These are phyloP conservation scores for Odontesthes bonariensis DNA, from an alignment of 2,113 vertebrate genomes.

Conservation along the genomic window DNA sequence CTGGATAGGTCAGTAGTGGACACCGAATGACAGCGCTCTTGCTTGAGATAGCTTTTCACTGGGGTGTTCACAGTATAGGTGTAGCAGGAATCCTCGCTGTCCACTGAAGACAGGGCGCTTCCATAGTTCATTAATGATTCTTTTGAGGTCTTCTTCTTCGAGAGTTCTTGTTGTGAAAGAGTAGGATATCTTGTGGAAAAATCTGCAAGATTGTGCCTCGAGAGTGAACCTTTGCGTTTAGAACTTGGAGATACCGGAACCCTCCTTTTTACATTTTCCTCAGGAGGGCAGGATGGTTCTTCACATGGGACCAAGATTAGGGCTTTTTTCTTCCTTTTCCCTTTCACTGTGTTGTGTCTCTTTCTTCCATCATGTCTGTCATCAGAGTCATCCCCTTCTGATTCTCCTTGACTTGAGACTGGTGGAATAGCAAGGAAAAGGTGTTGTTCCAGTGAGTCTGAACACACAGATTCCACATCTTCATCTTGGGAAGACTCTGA, in stretches of 20 bases:
- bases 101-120: constrained; percentile 74
- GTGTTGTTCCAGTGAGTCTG: constrained; percentile 71
- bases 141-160: constrained; percentile 61
- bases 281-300: constrained; percentile 70
- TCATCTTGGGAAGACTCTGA: constrained; percentile 80
- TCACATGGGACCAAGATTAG: constrained; percentile 68
- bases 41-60: constrained; percentile 54
- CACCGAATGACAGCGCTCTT: constrained; percentile 59
- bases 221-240: constrained; percentile 42
- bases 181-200: constrained; percentile 48
- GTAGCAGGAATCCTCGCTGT: constrained; percentile 82
- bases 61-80: constrained; percentile 74
- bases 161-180: constrained; percentile 45
- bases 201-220: constrained; percentile 60
- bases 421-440: constrained; percentile 74
- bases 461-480: constrained; percentile 71
- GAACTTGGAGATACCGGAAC: constrained; percentile 33
- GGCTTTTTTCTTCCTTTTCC: constrained; percentile 62
- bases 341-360: constrained; percentile 51
- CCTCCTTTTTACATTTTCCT: constrained; percentile 51
- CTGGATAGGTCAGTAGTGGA: constrained; percentile 76
- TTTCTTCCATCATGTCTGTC: constrained; percentile 39
- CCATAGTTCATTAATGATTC: constrained; percentile 55
- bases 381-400: constrained; percentile 71
- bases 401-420: constrained; percentile 76